Evolutionary conservation across 2,888 invertebrate genomes (phyloP).

Genomic region (Lordiphosa andalusiaca): DNA sequence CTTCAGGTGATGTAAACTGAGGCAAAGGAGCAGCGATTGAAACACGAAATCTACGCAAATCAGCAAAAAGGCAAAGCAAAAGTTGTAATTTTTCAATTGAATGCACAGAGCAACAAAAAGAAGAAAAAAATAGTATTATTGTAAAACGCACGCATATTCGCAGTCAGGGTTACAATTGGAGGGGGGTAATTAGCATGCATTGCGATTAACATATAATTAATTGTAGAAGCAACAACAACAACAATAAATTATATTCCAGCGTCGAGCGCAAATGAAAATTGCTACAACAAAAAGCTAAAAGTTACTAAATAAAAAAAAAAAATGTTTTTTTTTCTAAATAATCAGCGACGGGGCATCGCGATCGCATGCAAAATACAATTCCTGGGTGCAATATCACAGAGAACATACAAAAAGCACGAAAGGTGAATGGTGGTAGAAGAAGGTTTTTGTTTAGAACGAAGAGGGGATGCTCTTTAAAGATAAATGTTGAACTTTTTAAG

Average conservation of each 20-base stretch:
- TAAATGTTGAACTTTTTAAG: too few relatives aligned
- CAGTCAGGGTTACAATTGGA: constrained; percentile 58
- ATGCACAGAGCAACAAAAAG: constrained; percentile 50
- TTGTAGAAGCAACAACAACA: constrained; percentile 51
- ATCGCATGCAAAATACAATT: constrained; percentile 73
- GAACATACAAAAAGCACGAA: constrained; percentile 32
- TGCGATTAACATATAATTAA: constrained; percentile 77
- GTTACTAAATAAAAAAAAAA: constrained; percentile 19
- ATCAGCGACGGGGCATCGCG: constrained; percentile 65
- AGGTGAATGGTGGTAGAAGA: constrained; percentile 5
- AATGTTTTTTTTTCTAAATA: constrained; percentile 17
- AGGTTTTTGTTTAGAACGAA: background rate
- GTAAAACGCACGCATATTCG: constrained; percentile 65
- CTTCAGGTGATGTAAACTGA: constrained; percentile 24
- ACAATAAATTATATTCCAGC: constrained; percentile 45
- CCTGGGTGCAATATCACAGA: constrained; percentile 35
- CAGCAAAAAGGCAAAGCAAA: constrained; percentile 53
- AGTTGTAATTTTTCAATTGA: constrained; percentile 76
- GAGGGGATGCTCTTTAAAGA: constrained; percentile 14
- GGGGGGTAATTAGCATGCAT: constrained; percentile 73
- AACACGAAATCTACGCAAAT: constrained; percentile 70
- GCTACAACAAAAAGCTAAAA: constrained; percentile 40
- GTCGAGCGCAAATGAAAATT: constrained; percentile 45
- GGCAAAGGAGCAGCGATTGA: constrained; percentile 22
- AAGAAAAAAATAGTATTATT: constrained; percentile 17